Percentiles rank a stretch among this genome's conserved stretches.
phyloP scores from a whole-genome alignment of 2,888 invertebrate species.

The Parnassius glacialis region DNA sequence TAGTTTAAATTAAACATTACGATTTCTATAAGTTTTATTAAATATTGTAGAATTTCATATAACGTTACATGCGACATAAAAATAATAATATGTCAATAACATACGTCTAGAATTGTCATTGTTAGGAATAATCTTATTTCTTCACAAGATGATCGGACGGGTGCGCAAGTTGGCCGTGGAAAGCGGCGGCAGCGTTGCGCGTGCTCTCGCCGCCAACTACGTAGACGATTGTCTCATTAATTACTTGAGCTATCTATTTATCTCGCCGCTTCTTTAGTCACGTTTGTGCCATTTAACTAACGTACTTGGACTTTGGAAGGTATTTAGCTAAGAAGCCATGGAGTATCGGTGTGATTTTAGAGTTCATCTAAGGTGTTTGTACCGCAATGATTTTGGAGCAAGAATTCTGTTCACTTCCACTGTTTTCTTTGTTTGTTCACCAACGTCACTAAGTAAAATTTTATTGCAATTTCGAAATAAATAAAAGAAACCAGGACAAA shows the following conservation, averaged over 20 bases:
- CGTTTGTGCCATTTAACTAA: constrained; percentile 20
- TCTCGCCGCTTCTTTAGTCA: constrained; percentile 22
- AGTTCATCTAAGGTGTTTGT: not conserved
- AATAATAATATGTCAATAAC: not conserved
- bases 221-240: constrained; percentile 25
- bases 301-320: constrained; percentile 11
- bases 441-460: too few species aligned
- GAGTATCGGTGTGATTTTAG: not conserved
- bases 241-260: constrained; percentile 19
- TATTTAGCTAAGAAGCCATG: not conserved
- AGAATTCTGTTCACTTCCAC: not conserved
- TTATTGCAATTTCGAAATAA: too few species aligned
- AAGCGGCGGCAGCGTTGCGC: constrained; percentile 24
- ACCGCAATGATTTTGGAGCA: not conserved
- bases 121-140: constrained; percentile 9
- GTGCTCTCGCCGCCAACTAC: constrained; percentile 15
- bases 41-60: too few species aligned
- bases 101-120: not conserved
- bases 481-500: too few species aligned
- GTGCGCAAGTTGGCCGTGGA: constrained; percentile 30
- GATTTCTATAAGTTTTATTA: too few species aligned
- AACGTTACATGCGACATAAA: too few species aligned
- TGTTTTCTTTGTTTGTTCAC: too few species aligned
- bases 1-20: too few species aligned
- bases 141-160: constrained; percentile 8